Evolutionary conservation across 2,888 invertebrate genomes (phyloP).

Genomic region (Terebella lapidaria): DNA sequence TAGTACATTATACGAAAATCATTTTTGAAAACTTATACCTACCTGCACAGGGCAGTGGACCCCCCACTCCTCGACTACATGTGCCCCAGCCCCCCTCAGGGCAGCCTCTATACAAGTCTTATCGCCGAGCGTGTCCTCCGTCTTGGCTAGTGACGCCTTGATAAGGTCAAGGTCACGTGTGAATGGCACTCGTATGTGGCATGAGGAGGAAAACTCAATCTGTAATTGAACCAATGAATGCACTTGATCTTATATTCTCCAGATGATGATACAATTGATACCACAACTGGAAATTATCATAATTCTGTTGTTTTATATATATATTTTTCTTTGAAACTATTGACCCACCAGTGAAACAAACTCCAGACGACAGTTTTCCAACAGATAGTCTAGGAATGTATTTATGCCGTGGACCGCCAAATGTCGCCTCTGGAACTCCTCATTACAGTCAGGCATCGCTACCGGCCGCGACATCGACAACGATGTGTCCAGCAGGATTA

Average conservation of each 20-base stretch:
- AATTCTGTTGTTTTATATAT: background rate
- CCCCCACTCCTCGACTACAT: slow-evolving; percentile 85
- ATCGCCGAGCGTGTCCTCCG: slow-evolving; percentile 1
- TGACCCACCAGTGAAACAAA: slow-evolving; percentile 66
- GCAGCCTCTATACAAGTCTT: slow-evolving; percentile 76
- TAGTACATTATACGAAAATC: too few relatives aligned
- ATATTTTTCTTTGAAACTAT: background rate
- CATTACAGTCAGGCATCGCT: slow-evolving; percentile 55
- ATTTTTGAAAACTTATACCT: slow-evolving; percentile 9
- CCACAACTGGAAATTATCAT: background rate
- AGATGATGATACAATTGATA: background rate
- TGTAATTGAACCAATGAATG: slow-evolving; percentile 30
- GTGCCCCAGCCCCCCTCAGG: slow-evolving; percentile 71
- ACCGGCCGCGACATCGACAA: slow-evolving; percentile 64
- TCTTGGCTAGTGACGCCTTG: slow-evolving; percentile 63
- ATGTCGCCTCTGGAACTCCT: slow-evolving; percentile 60
- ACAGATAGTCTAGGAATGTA: slow-evolving; percentile 64
- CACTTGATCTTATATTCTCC: too few relatives aligned
- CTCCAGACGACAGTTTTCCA: slow-evolving; percentile 65
- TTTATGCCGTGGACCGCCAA: slow-evolving; percentile 66
- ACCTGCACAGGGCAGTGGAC: slow-evolving; percentile 75
- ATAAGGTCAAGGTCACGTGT: slow-evolving; percentile 82
- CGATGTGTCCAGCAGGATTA: slow-evolving; percentile 69
- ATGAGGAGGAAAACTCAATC: slow-evolving; percentile 54
- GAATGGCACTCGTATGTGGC: slow-evolving; percentile 66